phyloP scores from a whole-genome alignment of 2,888 invertebrate genomes.

The Anarsia innoxiella region DNA sequence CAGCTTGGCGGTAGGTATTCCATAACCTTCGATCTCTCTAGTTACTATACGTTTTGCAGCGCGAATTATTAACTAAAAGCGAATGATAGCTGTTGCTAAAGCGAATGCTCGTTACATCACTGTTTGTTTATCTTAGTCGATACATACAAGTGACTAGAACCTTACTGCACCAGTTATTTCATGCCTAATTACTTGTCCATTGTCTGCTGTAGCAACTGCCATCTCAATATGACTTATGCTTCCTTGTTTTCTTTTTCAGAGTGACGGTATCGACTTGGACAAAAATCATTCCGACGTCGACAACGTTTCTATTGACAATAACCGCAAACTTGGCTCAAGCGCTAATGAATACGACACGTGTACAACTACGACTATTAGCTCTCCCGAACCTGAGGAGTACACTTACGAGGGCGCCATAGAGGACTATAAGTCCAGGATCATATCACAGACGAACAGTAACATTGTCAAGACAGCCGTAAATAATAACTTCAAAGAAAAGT shows the following conservation, averaged over 20 bases:
- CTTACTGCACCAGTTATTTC: too few species aligned
- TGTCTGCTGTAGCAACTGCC: too few species aligned
- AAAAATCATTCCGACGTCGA: slow-evolving; percentile 72
- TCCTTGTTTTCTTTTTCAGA: slow-evolving; percentile 54
- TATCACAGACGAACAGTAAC: slow-evolving; percentile 73
- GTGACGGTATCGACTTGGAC: slow-evolving; percentile 76
- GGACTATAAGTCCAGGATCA: slow-evolving; percentile 87
- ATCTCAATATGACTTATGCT: too few species aligned
- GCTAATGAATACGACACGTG: slow-evolving; percentile 80
- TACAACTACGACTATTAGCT: slow-evolving; percentile 79
- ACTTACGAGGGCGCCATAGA: slow-evolving; percentile 92
- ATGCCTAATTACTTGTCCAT: too few species aligned
- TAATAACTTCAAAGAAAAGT: slow-evolving; percentile 62
- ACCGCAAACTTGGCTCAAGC: slow-evolving; percentile 67
- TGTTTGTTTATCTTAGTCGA: not conserved
- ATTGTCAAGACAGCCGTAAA: slow-evolving; percentile 61
- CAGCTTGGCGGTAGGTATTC: slow-evolving; percentile 74
- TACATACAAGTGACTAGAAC: too few species aligned
- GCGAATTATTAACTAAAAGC: too few species aligned
- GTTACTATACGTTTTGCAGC: not conserved
- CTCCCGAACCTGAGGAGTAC: slow-evolving; percentile 85
- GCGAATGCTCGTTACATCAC: slow-evolving; percentile 12
- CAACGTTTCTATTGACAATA: slow-evolving; percentile 63
- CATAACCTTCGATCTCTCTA: not conserved
- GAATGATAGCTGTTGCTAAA: too few species aligned